A percentile compares a stretch with the other conserved stretches of the same genome.
phyloP scores from a whole-genome alignment of 1,140 invertebrate species.

The Lethrus apterus region DNA sequence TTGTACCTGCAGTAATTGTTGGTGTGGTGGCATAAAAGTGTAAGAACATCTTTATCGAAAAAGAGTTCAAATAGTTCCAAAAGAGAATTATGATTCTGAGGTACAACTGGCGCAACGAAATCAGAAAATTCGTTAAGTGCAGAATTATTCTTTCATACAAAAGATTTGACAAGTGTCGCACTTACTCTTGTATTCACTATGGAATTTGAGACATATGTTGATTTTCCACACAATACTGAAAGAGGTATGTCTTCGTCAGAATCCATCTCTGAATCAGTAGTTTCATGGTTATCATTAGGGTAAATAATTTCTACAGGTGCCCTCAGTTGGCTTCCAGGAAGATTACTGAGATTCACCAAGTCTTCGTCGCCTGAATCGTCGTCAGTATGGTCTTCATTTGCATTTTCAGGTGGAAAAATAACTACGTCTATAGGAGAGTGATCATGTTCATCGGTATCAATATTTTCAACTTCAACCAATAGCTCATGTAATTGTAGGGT shows the following conservation, averaged over 20 bases:
- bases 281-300: too few relatives aligned
- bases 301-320: constrained; percentile 12
- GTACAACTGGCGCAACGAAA: constrained; percentile 1
- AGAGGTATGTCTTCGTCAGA: constrained; percentile 18
- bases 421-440: constrained; percentile 10
- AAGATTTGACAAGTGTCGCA: neutral
- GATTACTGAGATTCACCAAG: constrained; percentile 16
- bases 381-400: constrained; percentile 17
- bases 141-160: neutral
- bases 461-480: constrained; percentile 16
- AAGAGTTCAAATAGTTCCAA: constrained; percentile 16
- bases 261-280: constrained; percentile 1
- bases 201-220: constrained; percentile 1
- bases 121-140: constrained; percentile 5
- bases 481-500: constrained; percentile 16
- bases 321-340: constrained; percentile 14
- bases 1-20: constrained; percentile 16
- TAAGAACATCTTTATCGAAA: constrained; percentile 14
- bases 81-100: constrained; percentile 6
- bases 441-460: constrained; percentile 6
- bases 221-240: neutral
- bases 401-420: constrained; percentile 15
- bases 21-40: constrained; percentile 4
- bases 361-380: constrained; percentile 22
- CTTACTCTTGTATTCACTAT: neutral